These are phyloP conservation scores for Raillietiella orientalis DNA, from an alignment of 2,888 invertebrate genomes.

Conservation along the genomic window DNA sequence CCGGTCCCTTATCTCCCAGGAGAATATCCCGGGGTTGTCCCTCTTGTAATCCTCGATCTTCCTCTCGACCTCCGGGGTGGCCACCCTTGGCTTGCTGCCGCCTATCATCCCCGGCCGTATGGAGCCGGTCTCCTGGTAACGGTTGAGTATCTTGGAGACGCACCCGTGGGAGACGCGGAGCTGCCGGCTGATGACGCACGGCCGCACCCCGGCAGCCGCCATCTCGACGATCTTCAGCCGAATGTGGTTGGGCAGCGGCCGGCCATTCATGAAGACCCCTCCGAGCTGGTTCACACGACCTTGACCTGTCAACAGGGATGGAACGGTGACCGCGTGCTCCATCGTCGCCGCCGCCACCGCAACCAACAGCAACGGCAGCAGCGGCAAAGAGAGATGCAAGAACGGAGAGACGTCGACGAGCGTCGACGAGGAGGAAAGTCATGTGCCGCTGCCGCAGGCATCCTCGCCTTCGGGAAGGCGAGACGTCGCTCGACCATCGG, in stretches of 20 bases:
- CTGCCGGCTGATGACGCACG: slow-evolving; percentile 82
- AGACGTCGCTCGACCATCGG: too few relatives aligned
- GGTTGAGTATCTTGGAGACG: slow-evolving; percentile 80
- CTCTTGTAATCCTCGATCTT: slow-evolving; percentile 69
- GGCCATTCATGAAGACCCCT: slow-evolving; percentile 90
- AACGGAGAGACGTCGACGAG: too few relatives aligned
- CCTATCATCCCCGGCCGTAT: slow-evolving; percentile 81
- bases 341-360: too few relatives aligned
- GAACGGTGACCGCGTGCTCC: too few relatives aligned
- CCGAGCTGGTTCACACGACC: slow-evolving; percentile 88
- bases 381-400: too few relatives aligned
- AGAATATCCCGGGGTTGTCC: slow-evolving; percentile 69
- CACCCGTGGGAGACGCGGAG: slow-evolving; percentile 91
- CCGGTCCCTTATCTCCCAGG: slow-evolving; percentile 80
- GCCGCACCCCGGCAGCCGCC: slow-evolving; percentile 72
- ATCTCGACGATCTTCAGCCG: slow-evolving; percentile 82
- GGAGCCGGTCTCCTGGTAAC: slow-evolving; percentile 81
- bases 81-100: slow-evolving; percentile 70
- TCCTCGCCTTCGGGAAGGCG: too few relatives aligned
- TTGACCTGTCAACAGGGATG: too few relatives aligned
- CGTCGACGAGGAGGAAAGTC: too few relatives aligned
- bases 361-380: too few relatives aligned
- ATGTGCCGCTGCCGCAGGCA: too few relatives aligned
- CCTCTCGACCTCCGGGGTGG: slow-evolving; percentile 72
- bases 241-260: slow-evolving; percentile 86